A percentile compares a stretch with the other conserved stretches of the same genome.
Conservation (phyloP, 2,888 invertebrate genomes). For the Hybos culiciformis region DNA sequence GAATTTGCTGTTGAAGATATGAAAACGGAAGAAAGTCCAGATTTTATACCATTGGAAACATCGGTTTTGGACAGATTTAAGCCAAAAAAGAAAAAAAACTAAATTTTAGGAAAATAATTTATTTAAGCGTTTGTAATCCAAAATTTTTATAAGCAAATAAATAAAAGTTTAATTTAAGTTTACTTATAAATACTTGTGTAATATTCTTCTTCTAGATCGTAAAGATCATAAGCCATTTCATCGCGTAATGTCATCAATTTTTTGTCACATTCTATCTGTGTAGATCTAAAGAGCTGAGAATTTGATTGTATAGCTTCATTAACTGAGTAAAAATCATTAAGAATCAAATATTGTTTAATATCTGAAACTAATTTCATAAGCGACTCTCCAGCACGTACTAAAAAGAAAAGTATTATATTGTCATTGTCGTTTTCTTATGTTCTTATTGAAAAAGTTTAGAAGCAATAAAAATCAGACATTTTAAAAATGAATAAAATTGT, state of each 20-base stretch:
- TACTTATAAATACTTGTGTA: slow-evolving; percentile 36
- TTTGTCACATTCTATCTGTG: slow-evolving; percentile 85
- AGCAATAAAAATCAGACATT: too few species aligned
- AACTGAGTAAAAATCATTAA: slow-evolving; percentile 96
- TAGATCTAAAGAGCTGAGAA: slow-evolving; percentile 74
- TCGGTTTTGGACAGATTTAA: slow-evolving; percentile 58
- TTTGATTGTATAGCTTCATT: slow-evolving; percentile 95
- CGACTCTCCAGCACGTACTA: slow-evolving; percentile 90
- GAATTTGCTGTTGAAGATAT: slow-evolving; percentile 25
- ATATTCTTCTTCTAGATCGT: slow-evolving; percentile 36
- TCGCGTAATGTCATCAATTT: slow-evolving; percentile 83
- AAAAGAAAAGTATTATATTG: slow-evolving; percentile 22
- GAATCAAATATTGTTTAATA: slow-evolving; percentile 92
- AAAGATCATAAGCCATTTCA: slow-evolving; percentile 81
- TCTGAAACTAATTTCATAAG: slow-evolving; percentile 94
- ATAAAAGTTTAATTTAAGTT: too few species aligned
- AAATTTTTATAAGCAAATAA: background rate
- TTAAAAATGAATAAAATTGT: background rate
- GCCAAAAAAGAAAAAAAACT: slow-evolving; percentile 35
- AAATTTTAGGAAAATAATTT: background rate
- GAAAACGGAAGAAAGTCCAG: slow-evolving; percentile 16
- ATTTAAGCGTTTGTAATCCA: background rate
- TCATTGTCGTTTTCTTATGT: too few species aligned
- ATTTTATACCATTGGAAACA: slow-evolving; percentile 23
- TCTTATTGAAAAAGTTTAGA: background rate